phyloP scores from a whole-genome alignment of 2,888 invertebrate genomes.

The Masnerella sp. region DNA sequence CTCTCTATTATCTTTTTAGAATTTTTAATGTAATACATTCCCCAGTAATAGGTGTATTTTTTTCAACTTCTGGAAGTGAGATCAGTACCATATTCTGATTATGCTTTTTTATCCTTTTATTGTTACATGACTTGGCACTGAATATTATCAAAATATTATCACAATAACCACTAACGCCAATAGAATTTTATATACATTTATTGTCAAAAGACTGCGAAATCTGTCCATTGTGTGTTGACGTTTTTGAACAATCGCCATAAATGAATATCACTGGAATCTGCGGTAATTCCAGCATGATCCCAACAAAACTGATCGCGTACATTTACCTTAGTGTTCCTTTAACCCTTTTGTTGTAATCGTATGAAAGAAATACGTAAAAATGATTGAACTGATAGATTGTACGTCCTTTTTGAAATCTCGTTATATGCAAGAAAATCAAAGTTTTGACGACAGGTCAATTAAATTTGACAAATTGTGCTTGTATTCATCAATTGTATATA shows the following conservation, averaged over 20 bases:
- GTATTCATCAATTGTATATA: constrained; percentile 9
- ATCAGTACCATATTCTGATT: no score
- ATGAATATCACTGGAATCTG: constrained; percentile 31
- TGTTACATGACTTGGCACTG: no score
- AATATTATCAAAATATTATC: background rate
- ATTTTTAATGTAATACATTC: constrained; percentile 21
- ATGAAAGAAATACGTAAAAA: background rate
- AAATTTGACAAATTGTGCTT: constrained; percentile 2
- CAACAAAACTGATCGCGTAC: constrained; percentile 32
- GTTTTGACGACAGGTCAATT: constrained; percentile 11
- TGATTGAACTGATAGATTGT: constrained; percentile 20
- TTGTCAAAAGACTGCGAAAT: constrained; percentile 73
- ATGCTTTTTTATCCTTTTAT: no score
- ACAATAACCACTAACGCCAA: constrained; percentile 23
- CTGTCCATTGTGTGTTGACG: constrained; percentile 72
- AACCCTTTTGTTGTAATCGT: constrained; percentile 1
- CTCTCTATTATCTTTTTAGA: constrained; percentile 15
- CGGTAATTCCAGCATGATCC: constrained; percentile 3
- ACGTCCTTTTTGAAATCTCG: background rate
- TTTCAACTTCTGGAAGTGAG: no score
- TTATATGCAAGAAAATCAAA: constrained; percentile 14
- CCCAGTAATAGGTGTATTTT: no score
- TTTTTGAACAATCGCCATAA: constrained; percentile 6
- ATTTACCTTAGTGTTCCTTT: constrained; percentile 22
- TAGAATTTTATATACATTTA: constrained; percentile 48